Conservation (phyloP, 2,113 vertebrate species). For the Peromyscus maniculatus region DNA sequence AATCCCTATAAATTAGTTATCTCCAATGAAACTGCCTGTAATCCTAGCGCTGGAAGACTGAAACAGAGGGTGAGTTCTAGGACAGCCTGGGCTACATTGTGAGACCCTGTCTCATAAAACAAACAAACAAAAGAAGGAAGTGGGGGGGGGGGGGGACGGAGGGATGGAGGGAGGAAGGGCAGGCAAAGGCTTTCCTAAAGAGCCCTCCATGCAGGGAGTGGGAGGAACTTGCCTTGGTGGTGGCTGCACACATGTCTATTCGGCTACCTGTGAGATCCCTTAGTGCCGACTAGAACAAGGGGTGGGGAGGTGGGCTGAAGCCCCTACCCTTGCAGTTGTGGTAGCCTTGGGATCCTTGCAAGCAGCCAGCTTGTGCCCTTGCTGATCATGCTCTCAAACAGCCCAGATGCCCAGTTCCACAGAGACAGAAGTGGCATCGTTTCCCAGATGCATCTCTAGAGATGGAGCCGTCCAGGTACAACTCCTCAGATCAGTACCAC, state of each 20-base stretch:
- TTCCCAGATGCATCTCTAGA: background rate
- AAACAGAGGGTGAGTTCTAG: background rate
- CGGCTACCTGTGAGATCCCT: background rate
- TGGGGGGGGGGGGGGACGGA: fast-evolving
- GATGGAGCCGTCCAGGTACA: background rate
- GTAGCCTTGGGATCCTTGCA: background rate
- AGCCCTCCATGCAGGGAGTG: background rate
- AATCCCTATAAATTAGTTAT: background rate
- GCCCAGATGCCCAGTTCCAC: background rate
- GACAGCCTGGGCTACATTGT: background rate
- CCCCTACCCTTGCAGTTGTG: background rate
- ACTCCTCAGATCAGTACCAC: background rate
- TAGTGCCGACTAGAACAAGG: background rate
- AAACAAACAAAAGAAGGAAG: background rate
- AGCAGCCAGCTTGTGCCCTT: background rate
- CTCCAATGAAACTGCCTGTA: background rate
- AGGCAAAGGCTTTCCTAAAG: background rate
- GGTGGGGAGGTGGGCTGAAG: background rate
- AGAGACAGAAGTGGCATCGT: background rate
- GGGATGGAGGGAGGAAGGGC: background rate
- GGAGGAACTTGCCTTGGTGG: background rate
- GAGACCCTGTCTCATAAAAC: background rate
- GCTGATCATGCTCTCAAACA: background rate
- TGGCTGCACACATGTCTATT: background rate
- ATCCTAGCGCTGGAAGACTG: background rate